Base-by-base conservation (phyloP, 2,797 vertebrate species). In the Enteromius fasciolatus region DNA sequence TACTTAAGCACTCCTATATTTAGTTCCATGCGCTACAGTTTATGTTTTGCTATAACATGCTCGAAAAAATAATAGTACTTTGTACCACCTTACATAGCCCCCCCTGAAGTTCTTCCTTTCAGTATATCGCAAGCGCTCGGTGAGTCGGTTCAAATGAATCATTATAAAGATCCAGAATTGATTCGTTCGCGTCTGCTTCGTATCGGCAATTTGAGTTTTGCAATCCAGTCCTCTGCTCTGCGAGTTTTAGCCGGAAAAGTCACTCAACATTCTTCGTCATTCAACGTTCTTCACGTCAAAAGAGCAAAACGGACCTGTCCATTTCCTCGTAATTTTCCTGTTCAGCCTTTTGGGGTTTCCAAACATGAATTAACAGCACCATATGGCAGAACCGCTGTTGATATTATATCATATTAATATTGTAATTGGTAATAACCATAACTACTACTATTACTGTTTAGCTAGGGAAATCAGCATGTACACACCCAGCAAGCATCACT, bases 71-170 rank as follows among this genome's bases (percentile, higher is more conserved):
- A 39, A 67, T 25, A 23, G n/a, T 15, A 25, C 33, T 14, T 18
- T 41, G 31, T 18, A 18, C 31, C 73, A 59, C n/a, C n/a, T 59
- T 28, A 20, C 15, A 18, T 48, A 46, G 39, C 33, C 33, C 33
- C 33, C 33, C 5, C 33, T 5, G 33, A 57, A 25, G 54, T 61
- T 59, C 20, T 28, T 46, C 23, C n/a, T 25, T 59, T 39, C 54
- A 28, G 14, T 28, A 8, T 39, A 67, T 11, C 31, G 48, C 17
- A 59, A 57, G 69, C 17, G 23, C 5, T 80, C 7, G 50, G 39
- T n/a, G 25, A 81, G 10, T 81, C 69, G 79, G 46, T 73, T 73
- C 79, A 48, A 48, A 2, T 0, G 69, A 81, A 81, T 74, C 69
- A 50, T 73, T 28, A 20, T 41, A 81, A 23, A 36, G 54, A 64